These are phyloP conservation scores for Girardia tigrina DNA, from an alignment of 2,888 invertebrate genomes.

Conservation along the genomic window DNA sequence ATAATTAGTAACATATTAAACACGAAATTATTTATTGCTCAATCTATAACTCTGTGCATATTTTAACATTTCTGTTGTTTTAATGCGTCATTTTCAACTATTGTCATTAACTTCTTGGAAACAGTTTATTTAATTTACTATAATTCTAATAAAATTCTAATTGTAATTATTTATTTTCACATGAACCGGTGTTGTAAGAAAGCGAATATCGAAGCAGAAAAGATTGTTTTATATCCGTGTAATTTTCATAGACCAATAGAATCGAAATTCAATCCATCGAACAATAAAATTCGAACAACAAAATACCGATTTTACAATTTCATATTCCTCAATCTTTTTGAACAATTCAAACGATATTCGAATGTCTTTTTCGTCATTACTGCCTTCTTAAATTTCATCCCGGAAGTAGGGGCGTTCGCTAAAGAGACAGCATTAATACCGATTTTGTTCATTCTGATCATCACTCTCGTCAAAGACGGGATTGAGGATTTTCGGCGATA, in stretches of 20 bases:
- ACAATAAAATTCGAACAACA: slow-evolving; percentile 58
- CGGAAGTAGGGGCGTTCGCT: slow-evolving; percentile 95
- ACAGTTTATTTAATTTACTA: too few relatives aligned
- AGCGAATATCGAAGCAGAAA: background rate
- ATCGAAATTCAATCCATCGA: background rate
- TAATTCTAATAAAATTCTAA: too few relatives aligned
- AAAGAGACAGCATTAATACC: slow-evolving; percentile 93
- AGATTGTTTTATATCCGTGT: background rate
- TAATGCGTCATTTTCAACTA: too few relatives aligned
- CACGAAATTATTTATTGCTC: too few relatives aligned
- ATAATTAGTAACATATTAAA: too few relatives aligned
- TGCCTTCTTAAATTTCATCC: slow-evolving; percentile 93
- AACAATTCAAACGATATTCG: slow-evolving; percentile 95
- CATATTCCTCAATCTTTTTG: slow-evolving; percentile 90
- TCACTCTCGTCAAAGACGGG: slow-evolving; percentile 90
- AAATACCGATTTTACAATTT: slow-evolving; percentile 74
- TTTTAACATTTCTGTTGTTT: too few relatives aligned
- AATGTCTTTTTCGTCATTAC: slow-evolving; percentile 98
- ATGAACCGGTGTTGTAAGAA: slow-evolving; percentile 28
- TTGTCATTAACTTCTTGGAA: too few relatives aligned
- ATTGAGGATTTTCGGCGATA: slow-evolving; percentile 80
- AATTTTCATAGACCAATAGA: background rate
- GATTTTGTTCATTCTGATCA: slow-evolving; percentile 80
- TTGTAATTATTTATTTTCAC: too few relatives aligned
- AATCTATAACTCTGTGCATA: too few relatives aligned